phyloP scores from a whole-genome alignment of 2,113 vertebrate species.

The Poeciliopsis occidentalis region DNA sequence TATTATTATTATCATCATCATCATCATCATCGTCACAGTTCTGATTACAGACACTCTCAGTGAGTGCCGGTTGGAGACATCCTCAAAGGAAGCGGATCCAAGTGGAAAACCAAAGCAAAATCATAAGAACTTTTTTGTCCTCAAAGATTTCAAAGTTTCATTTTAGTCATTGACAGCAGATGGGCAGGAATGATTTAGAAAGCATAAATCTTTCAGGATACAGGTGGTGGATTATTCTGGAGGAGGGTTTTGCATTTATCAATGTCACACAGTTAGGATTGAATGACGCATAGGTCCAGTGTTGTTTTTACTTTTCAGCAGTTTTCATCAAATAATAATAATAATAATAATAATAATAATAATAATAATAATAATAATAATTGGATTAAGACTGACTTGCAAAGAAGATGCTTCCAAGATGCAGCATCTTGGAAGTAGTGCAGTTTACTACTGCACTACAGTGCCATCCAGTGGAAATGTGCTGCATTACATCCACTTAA shows the following conservation, averaged over 20 bases:
- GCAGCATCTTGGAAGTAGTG: background rate
- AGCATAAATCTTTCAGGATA: conserved; percentile 29
- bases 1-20: no score
- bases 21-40: no score
- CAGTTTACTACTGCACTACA: conserved; percentile 57
- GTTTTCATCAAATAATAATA: conserved; percentile 9
- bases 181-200: conserved; percentile 43
- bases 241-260: conserved; percentile 11
- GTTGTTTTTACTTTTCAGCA: conserved; percentile 29
- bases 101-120: background rate
- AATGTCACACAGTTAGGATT: conserved; percentile 1
- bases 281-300: conserved; percentile 4
- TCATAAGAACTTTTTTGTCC: conserved; percentile 14
- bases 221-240: conserved; percentile 39
- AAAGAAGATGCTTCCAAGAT: background rate
- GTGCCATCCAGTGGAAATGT: conserved; percentile 70
- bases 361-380: background rate
- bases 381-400: conserved; percentile 7
- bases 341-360: background rate
- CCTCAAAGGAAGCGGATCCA: no score
- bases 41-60: no score
- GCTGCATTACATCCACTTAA: background rate
- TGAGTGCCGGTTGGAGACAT: no score
- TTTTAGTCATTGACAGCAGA: conserved; percentile 18
- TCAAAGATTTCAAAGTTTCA: conserved; percentile 17